Base-by-base conservation (phyloP, 2,888 invertebrate species). In the Pammene fasciana region DNA sequence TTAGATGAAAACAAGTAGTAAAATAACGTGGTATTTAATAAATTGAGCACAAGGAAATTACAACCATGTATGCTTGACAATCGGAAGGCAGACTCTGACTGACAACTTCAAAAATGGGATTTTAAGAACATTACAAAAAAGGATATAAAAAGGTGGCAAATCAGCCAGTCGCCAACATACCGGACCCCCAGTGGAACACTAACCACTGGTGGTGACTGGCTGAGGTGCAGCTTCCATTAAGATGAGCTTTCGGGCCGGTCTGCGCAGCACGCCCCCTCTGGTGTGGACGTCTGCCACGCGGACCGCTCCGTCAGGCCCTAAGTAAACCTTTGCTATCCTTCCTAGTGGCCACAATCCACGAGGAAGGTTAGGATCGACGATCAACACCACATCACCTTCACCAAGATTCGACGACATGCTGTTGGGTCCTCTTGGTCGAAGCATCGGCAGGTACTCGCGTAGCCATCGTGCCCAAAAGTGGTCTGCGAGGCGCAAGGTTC, bases 401-500 rank as follows among this genome's bases (percentile, higher is more conserved):
- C 8, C 34, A 7, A 65, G 7, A 10, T 34, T 54, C 3, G 9
- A 10, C n/a, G 18, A 26, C 34, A 34, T 43, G n/a, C 14, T 18
- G 26, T 5, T n/a, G n/a, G n/a, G n/a, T n/a, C n/a, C n/a, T n/a
- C n/a, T n/a, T n/a, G n/a, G n/a, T n/a, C n/a, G n/a, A 26, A 34
- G 52, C 26, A 34, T 52, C 11, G 52, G 52, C 13, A 52, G 13
- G 52, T 66, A 66, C 46, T 66, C 66, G 9, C 50, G 56, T 7
- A 66, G 41, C 66, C 66, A 66, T 18, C 66, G 14, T 36, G 50
- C 34, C 66, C 50, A 66, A 59, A 66, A 66, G 2, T 66, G 59
- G 41, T 66, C 59, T 9, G 59, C 55, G 9, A 66, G 50, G 2
- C 66, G 55, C 16, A 66, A 11, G 3, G n/a, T 14, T 46, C 50